phyloP scores from a whole-genome alignment of 2,113 vertebrate species.

The Melozone crissalis region DNA sequence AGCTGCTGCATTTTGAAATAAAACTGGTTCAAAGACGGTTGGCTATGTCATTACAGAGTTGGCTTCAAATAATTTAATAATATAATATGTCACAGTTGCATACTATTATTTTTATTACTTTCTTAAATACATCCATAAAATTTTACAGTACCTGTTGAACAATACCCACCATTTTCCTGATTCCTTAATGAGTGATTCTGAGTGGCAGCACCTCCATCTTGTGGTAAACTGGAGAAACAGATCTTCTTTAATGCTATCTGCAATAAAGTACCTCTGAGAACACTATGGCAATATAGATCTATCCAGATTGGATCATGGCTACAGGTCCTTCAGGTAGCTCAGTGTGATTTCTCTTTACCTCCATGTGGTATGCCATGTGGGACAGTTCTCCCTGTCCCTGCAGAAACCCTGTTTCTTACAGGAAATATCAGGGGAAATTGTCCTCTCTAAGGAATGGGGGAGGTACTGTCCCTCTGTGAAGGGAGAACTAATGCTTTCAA shows the following conservation, averaged over 20 bases:
- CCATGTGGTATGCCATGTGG: not conserved
- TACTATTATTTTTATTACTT: constrained; percentile 5
- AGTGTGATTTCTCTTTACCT: not conserved
- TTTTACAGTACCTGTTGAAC: not conserved
- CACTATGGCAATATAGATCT: not conserved
- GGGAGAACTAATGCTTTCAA: not conserved
- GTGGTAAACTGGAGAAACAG: constrained; percentile 45
- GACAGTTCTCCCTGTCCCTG: not conserved
- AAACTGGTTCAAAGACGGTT: not conserved
- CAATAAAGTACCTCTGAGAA: not conserved
- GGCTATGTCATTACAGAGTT: not conserved
- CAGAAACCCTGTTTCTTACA: not conserved
- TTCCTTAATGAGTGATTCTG: not conserved
- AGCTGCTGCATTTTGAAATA: not conserved
- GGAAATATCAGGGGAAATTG: not conserved
- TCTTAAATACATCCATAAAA: not conserved
- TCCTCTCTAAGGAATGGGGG: not conserved
- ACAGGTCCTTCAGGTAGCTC: not conserved
- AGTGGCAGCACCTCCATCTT: constrained; percentile 63
- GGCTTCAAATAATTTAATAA: constrained; percentile 24
- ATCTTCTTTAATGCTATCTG: not conserved
- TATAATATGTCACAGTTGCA: not conserved
- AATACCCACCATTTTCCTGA: not conserved
- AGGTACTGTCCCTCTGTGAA: not conserved
- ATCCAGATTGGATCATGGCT: not conserved